phyloP scores from a whole-genome alignment of 1,140 invertebrate species.

The Pantala flavescens region DNA sequence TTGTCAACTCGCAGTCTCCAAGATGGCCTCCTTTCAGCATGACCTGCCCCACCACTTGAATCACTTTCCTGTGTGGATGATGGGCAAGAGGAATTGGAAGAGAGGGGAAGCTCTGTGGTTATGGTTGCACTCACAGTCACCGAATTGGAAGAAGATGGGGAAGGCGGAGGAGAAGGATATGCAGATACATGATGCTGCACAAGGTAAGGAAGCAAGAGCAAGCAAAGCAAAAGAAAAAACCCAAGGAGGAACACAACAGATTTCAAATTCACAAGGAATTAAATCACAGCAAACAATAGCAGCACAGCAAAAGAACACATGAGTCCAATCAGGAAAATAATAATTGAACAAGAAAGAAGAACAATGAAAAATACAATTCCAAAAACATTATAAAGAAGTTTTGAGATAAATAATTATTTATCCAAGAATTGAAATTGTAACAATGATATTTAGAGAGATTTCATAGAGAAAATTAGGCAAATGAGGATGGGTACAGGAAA shows the following conservation, averaged over 20 bases:
- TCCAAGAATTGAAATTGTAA: neutral
- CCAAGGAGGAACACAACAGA: neutral
- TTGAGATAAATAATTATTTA: no score
- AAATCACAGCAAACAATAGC: neutral
- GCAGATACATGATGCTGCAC: constrained; percentile 4
- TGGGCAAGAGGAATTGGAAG: constrained; percentile 29
- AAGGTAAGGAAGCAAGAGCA: neutral
- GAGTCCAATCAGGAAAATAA: no score
- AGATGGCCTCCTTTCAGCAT: constrained; percentile 66
- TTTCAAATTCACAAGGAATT: neutral
- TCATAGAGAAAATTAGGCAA: neutral
- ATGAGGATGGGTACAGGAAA: neutral
- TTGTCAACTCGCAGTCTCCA: constrained; percentile 82
- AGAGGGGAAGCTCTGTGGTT: constrained; percentile 34
- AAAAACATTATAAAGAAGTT: neutral
- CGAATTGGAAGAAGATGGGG: constrained; percentile 39
- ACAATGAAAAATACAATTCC: neutral
- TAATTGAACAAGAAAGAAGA: no score
- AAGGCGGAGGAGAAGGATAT: constrained; percentile 22
- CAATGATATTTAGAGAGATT: neutral
- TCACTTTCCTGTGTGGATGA: constrained; percentile 33
- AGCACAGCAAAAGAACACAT: no score
- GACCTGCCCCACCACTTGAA: constrained; percentile 29
- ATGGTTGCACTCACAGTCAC: constrained; percentile 46
- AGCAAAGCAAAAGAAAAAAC: neutral